Evolutionary conservation across 2,113 vertebrate species (phyloP).

Genomic region (Anser cygnoides): DNA sequence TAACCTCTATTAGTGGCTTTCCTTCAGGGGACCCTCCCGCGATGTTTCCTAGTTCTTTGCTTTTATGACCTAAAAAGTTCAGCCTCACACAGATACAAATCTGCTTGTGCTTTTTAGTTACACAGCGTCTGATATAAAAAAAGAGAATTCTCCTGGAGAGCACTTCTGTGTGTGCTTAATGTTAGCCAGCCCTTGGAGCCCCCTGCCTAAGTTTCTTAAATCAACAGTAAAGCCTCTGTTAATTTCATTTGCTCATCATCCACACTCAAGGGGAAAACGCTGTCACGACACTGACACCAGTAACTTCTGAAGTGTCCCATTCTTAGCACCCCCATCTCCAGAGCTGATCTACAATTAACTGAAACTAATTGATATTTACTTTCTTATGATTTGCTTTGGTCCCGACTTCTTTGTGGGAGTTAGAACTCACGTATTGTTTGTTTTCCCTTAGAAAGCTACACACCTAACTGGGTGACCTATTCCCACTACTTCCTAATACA

Average conservation of each 20-base stretch:
- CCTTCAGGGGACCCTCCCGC: background rate
- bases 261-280: background rate
- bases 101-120: background rate
- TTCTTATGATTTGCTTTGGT: background rate
- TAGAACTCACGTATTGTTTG: background rate
- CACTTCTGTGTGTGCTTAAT: conserved; percentile 1
- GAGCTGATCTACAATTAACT: conserved; percentile 10
- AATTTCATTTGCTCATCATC: conserved; percentile 26
- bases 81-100: background rate
- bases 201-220: background rate
- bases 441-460: background rate
- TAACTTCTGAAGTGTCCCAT: background rate
- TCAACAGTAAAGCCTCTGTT: conserved; percentile 37
- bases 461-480: background rate
- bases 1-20: background rate
- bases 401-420: background rate
- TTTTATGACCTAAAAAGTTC: background rate
- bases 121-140: background rate
- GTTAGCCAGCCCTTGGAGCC: background rate
- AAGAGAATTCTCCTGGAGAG: background rate
- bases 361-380: background rate
- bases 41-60: background rate
- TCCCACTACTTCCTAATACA: background rate
- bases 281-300: background rate
- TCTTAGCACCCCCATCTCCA: background rate